Conservation (phyloP, 2,888 invertebrate genomes). For the Calliphora vomitoria region DNA sequence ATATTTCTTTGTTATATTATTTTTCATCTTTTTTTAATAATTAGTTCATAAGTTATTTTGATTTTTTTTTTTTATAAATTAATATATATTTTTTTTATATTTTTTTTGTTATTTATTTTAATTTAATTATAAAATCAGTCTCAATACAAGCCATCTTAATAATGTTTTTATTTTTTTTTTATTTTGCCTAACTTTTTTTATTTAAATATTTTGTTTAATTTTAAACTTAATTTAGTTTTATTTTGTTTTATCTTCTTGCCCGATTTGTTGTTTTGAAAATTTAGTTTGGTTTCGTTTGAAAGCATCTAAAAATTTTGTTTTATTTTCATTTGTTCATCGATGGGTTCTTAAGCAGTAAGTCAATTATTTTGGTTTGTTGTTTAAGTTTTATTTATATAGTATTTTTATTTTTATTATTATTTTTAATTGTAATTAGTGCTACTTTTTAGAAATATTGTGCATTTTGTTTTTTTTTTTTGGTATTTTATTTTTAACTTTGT, state of each 20-base stretch:
- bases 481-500: conserved; percentile 34
- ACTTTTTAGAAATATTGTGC: conserved; percentile 71
- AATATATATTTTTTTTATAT: conserved; percentile 48
- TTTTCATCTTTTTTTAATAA: conserved; percentile 24
- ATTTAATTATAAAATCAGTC: conserved; percentile 81
- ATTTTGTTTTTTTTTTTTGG: not conserved
- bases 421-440: conserved; percentile 61
- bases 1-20: conserved; percentile 35
- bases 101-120: conserved; percentile 59
- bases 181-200: conserved; percentile 68
- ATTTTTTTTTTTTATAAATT: conserved; percentile 45
- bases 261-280: conserved; percentile 24
- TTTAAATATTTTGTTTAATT: conserved; percentile 50
- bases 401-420: not conserved
- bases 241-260: conserved; percentile 35
- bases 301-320: conserved; percentile 64
- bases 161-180: conserved; percentile 58
- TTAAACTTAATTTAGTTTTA: conserved; percentile 46
- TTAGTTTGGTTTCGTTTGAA: conserved; percentile 24
- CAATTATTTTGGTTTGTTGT: conserved; percentile 51
- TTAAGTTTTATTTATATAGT: conserved; percentile 10
- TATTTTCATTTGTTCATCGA: conserved; percentile 47
- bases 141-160: conserved; percentile 81
- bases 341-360: conserved; percentile 67
- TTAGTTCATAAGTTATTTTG: conserved; percentile 51